Percentiles rank a stretch among this genome's conserved stretches.
phyloP scores from a whole-genome alignment of 2,888 invertebrate genomes.

The Gari tellinella region DNA sequence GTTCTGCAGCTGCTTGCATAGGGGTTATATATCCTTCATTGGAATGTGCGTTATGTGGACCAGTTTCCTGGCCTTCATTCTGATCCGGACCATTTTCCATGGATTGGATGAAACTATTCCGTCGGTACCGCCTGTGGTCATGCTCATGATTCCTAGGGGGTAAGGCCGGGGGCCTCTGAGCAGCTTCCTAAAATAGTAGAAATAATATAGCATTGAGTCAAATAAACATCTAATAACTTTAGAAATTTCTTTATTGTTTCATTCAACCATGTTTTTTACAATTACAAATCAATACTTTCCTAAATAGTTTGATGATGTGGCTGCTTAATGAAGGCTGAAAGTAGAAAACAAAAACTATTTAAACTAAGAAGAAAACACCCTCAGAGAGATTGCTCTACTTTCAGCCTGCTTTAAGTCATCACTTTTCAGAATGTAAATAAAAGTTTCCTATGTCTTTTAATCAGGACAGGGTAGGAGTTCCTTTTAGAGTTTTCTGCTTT shows the following conservation, averaged over 20 bases:
- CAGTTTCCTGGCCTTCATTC: slow-evolving; percentile 8
- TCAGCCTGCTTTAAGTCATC: too few relatives aligned
- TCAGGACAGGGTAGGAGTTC: too few relatives aligned
- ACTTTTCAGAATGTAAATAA: too few relatives aligned
- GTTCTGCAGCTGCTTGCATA: slow-evolving; percentile 40
- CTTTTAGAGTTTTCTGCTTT: too few relatives aligned
- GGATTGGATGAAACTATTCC: slow-evolving; percentile 67
- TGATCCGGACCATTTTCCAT: slow-evolving; percentile 60
- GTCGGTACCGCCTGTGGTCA: slow-evolving; percentile 59
- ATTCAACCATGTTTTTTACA: not conserved
- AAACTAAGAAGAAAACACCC: too few relatives aligned
- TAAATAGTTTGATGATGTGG: too few relatives aligned
- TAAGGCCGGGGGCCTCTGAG: slow-evolving; percentile 56
- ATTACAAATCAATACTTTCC: too few relatives aligned
- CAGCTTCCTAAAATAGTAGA: slow-evolving; percentile 40
- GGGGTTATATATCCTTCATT: slow-evolving; percentile 47
- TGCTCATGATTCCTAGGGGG: slow-evolving; percentile 59
- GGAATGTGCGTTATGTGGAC: slow-evolving; percentile 18
- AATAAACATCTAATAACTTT: not conserved
- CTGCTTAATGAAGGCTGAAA: too few relatives aligned
- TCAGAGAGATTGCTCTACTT: too few relatives aligned
- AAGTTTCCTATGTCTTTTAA: too few relatives aligned
- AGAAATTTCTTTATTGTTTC: not conserved
- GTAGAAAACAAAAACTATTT: too few relatives aligned
- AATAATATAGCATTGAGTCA: too few relatives aligned